A percentile compares a stretch with the other conserved stretches of the same genome.
Conservation (phyloP, 2,888 invertebrate species). For the Clostera curtula region DNA sequence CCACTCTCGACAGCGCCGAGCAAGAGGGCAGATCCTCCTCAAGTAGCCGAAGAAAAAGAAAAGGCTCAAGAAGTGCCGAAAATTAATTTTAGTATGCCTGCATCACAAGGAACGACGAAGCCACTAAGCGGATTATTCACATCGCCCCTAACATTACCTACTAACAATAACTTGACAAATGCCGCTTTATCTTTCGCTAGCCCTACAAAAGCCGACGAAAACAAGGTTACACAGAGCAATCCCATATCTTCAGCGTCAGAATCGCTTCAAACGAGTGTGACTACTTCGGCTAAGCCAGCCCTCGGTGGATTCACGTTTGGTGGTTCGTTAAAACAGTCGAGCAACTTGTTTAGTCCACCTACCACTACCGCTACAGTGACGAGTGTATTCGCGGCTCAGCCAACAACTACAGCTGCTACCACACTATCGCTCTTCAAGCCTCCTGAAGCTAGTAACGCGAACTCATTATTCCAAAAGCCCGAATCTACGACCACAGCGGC, state of each 20-base stretch:
- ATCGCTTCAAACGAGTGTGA: no score
- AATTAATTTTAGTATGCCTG: slow-evolving; percentile 16
- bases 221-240: slow-evolving; percentile 7
- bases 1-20: slow-evolving; percentile 6
- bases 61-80: slow-evolving; percentile 41
- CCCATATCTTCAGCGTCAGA: background rate
- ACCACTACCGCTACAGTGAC: slow-evolving; percentile 12
- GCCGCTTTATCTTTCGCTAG: slow-evolving; percentile 3
- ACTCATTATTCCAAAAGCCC: slow-evolving; percentile 20
- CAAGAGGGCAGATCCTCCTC: slow-evolving; percentile 12
- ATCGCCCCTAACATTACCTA: slow-evolving; percentile 3
- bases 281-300: no score
- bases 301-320: no score
- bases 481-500: slow-evolving; percentile 11
- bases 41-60: slow-evolving; percentile 23
- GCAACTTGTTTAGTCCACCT: slow-evolving; percentile 25
- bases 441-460: no score
- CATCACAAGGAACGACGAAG: slow-evolving; percentile 5
- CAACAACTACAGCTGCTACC: no score
- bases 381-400: background rate
- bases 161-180: slow-evolving; percentile 4
- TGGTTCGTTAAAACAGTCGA: slow-evolving; percentile 29
- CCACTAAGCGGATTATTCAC: slow-evolving; percentile 4
- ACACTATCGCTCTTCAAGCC: no score
- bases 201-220: slow-evolving; percentile 2